phyloP scores from a whole-genome alignment of 2,888 invertebrate genomes.

The Philereme transversata region DNA sequence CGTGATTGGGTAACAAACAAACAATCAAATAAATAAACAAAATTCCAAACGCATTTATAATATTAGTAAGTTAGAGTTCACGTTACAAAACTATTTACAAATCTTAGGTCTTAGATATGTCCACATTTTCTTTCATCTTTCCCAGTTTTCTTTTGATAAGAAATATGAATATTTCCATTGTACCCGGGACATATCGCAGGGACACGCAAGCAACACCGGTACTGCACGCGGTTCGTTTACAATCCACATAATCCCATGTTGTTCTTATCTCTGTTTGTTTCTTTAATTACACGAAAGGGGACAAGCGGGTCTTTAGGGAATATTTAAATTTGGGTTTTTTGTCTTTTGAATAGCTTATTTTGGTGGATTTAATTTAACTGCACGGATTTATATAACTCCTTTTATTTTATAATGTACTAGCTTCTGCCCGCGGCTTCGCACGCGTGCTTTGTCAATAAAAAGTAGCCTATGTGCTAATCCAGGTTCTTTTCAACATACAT shows the following conservation, averaged over 20 bases:
- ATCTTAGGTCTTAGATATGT: not conserved
- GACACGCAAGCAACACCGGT: conserved; percentile 21
- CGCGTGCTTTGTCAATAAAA: too few species aligned
- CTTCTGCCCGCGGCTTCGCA: too few species aligned
- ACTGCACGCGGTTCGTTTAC: conserved; percentile 41
- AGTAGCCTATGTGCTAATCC: too few species aligned
- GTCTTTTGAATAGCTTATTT: not conserved
- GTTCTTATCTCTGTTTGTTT: conserved; percentile 56
- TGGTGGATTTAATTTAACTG: not conserved
- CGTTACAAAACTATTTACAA: too few species aligned
- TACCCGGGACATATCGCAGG: conserved; percentile 9
- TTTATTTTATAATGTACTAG: too few species aligned
- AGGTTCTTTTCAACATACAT: too few species aligned
- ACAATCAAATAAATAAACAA: too few species aligned
- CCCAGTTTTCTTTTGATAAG: conserved; percentile 14
- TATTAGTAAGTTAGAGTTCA: too few species aligned
- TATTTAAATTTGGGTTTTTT: conserved; percentile 16
- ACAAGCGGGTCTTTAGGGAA: conserved; percentile 15
- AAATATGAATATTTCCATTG: conserved; percentile 25
- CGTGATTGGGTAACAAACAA: too few species aligned
- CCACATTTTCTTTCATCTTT: conserved; percentile 16
- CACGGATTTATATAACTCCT: too few species aligned
- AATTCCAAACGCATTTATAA: too few species aligned
- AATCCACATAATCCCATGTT: conserved; percentile 48
- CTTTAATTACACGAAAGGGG: conserved; percentile 55